Conservation (phyloP, 2,113 vertebrate species). For the Dicaeum eximium region DNA sequence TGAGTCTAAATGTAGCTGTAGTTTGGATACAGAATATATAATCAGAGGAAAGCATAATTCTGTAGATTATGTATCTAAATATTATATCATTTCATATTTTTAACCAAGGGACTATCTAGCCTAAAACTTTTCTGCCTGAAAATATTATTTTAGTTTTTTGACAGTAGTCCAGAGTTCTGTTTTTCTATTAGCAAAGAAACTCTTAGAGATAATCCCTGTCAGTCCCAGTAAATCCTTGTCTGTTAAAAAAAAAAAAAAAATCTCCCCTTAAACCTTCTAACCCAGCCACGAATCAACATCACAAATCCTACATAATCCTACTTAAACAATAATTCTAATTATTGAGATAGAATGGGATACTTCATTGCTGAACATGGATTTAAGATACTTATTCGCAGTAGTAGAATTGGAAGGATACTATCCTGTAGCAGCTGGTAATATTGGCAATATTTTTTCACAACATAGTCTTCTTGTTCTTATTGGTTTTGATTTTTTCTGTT, state of each 20-base stretch:
- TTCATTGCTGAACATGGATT: background rate
- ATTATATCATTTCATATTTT: background rate
- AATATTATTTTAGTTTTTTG: background rate
- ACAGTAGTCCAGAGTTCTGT: background rate
- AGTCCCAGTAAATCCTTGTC: background rate
- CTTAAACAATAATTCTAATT: background rate
- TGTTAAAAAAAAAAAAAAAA: background rate
- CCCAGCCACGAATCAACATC: background rate
- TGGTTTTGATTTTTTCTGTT: background rate
- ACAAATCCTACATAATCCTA: background rate
- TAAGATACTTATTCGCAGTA: background rate
- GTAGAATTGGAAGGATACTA: background rate
- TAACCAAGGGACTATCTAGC: background rate
- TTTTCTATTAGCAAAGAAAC: background rate
- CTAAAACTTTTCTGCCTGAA: background rate
- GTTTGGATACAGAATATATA: background rate
- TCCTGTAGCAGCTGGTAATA: background rate
- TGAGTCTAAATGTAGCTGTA: background rate
- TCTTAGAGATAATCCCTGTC: background rate
- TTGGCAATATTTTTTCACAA: background rate
- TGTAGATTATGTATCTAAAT: background rate
- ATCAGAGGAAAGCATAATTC: background rate
- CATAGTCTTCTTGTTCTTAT: background rate
- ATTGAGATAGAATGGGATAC: background rate
- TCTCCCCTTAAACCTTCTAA: background rate